Base-by-base conservation (phyloP, 2,113 vertebrate species). In the Carollia perspicillata region DNA sequence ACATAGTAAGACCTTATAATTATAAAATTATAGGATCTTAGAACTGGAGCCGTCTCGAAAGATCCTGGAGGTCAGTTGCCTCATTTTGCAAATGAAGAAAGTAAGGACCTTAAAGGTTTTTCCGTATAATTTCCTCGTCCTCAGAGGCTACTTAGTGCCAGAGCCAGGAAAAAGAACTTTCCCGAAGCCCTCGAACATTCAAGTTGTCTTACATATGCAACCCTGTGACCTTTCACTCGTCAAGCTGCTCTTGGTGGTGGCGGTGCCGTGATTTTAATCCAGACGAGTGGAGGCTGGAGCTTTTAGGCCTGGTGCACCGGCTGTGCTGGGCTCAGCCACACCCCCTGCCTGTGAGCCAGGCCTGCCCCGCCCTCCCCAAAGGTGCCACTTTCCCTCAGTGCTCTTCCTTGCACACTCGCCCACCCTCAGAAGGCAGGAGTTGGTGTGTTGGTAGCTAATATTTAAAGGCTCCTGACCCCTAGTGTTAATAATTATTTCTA, bases 281-380 rank as follows among this genome's bases (percentile, higher is more conserved):
- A 12, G 37, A 8, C n/a, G 2, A 3, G 17, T 3, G 3, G 13
- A 40, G 58, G 71, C 26, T 0, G 1, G 13, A 5, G 28, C 14
- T 55, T 28, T 11, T 6, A 17, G 3, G 77, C 30, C 63, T 6
- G 0, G 17, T 16, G 4, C 7, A 7, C 42, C 49, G 0, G 9
- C 5, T 1, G 26, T 35, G 33, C 71, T 28, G 2, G 30, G 44
- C 10, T n/a, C 3, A 1, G 35, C 11, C n/a, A 0, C 63, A 28
- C 30, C n/a, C 22, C 0, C 58, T 13, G 17, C 44, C 30, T 35
- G 5, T 4, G 12, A 44, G 26, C 68, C 33, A 8, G 35, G 74
- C 74, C 17, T 16, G 9, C 6, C 69, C 30, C 0, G 1, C 8
- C 44, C 3, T 4, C 3, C 12, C n/a, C 33, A 13, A 26, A 42